Evolutionary conservation across 2,113 vertebrate genomes (phyloP), one percentile per base, ranked within the genome.

Genomic region (Procavia capensis): DNA sequence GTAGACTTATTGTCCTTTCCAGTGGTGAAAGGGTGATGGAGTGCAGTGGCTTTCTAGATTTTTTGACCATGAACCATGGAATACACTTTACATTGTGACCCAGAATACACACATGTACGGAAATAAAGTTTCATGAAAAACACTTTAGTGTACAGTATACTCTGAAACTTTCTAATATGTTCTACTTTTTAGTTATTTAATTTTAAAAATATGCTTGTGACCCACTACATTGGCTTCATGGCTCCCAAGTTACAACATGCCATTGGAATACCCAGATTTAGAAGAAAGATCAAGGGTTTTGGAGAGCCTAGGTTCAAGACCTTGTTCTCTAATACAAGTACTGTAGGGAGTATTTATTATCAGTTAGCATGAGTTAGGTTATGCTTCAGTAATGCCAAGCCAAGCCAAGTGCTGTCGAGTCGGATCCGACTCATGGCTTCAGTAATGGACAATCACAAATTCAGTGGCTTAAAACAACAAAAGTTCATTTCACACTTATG

Each of bases 1-100:
- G 6, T 20, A 61, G 41, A 86, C 61, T 81, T 78, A 45, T 76
- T 93, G 94, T 91, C 57, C 72, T 81, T 95, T 95, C 94, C 78
- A 86, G 34, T 95, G 82, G 81, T 75, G 91, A 97, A 95, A 95
- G 66, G 29, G n/a, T 93, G 61, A 96, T 79, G 41, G 54, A 64
- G 31, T 83, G 63, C 36, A 50, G 61, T 43, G 47, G 36, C 34
- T 79, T 80, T 96, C 74, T 91, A 95, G 47, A 86, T 82, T 85
- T 92, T 96, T 93, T 79, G 45, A 84, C 50, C n/a, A 64, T 76
- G 78, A 76, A 7, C 61, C 47, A 72, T 24, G 61, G 94, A 82
- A 34, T 47, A 36, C 34, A 72, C 86, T 81, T 92, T 85, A 63
- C 43, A 68, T n/a, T 74, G 64, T 94, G 68, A 80, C 57, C 88